These are phyloP conservation scores for Pseudococcus jackbeardsleyi DNA, from an alignment of 2,888 invertebrate species.

Conservation along the genomic window DNA sequence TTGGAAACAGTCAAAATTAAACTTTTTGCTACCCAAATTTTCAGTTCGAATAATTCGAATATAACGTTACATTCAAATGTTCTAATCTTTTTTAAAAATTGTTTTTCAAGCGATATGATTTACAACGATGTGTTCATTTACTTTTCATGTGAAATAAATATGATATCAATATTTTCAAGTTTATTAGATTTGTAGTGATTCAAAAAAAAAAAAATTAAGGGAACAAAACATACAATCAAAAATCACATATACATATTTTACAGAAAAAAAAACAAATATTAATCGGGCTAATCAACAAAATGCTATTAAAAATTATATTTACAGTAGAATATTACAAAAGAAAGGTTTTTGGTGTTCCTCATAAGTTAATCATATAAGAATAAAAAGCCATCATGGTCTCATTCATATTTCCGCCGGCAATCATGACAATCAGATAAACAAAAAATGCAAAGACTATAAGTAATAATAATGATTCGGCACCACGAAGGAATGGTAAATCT, in stretches of 20 bases:
- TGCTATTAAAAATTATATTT: conserved; percentile 69
- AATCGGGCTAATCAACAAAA: conserved; percentile 11
- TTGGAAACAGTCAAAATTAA: neutral
- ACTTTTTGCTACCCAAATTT: neutral
- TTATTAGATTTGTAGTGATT: neutral
- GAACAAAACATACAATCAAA: conserved; percentile 43
- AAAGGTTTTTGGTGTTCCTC: conserved; percentile 69
- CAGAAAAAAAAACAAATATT: conserved; percentile 40
- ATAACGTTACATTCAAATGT: neutral
- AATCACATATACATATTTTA: conserved; percentile 6
- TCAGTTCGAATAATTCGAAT: neutral
- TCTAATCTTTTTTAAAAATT: neutral
- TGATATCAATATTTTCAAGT: conserved; percentile 38
- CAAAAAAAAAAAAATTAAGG: conserved; percentile 50
- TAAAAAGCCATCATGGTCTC: conserved; percentile 86
- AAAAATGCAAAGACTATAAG: conserved; percentile 85
- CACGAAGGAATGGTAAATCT: conserved; percentile 90
- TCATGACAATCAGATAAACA: conserved; percentile 82
- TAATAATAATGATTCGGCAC: conserved; percentile 86
- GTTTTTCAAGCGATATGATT: neutral
- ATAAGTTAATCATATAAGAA: conserved; percentile 78
- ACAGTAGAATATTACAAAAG: conserved; percentile 72
- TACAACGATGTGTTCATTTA: conserved; percentile 36
- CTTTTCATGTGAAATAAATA: conserved; percentile 40
- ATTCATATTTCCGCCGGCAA: conserved; percentile 87